These are phyloP conservation scores for Pachycephus smyrnensis DNA, from an alignment of 2,888 invertebrate species.

Conservation along the genomic window DNA sequence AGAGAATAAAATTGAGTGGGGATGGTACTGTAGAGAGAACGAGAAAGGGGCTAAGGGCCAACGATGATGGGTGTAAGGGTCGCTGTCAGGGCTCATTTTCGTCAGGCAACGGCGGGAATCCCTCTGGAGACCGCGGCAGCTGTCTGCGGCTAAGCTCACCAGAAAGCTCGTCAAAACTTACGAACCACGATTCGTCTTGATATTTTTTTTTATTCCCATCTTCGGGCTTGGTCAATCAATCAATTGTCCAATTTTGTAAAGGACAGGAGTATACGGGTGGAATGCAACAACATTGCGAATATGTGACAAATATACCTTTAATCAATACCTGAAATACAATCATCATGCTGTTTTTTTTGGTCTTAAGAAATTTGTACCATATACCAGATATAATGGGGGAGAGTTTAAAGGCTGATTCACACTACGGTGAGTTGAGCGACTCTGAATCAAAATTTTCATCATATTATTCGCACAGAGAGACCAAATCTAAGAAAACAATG, in stretches of 20 bases:
- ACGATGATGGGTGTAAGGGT: constrained; percentile 65
- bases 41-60: constrained; percentile 41
- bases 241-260: neutral
- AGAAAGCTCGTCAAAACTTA: constrained; percentile 49
- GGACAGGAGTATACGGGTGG: neutral
- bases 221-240: neutral
- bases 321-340: neutral
- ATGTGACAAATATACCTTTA: neutral
- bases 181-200: constrained; percentile 7
- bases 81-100: constrained; percentile 62
- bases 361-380: no score
- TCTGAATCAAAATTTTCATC: no score
- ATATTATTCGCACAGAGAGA: no score
- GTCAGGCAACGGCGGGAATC: constrained; percentile 54
- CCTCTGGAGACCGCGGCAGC: constrained; percentile 55
- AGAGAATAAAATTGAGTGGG: neutral
- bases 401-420: no score
- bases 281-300: neutral
- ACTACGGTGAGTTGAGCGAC: no score
- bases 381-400: no score
- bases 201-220: neutral
- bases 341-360: no score
- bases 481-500: no score
- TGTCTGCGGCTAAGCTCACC: constrained; percentile 59
- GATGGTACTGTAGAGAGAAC: constrained; percentile 18